Evolutionary conservation across 2,888 invertebrate genomes (phyloP), one percentile per base, ranked within the genome.

Genomic region (Macrosiphum euphorbiae): DNA sequence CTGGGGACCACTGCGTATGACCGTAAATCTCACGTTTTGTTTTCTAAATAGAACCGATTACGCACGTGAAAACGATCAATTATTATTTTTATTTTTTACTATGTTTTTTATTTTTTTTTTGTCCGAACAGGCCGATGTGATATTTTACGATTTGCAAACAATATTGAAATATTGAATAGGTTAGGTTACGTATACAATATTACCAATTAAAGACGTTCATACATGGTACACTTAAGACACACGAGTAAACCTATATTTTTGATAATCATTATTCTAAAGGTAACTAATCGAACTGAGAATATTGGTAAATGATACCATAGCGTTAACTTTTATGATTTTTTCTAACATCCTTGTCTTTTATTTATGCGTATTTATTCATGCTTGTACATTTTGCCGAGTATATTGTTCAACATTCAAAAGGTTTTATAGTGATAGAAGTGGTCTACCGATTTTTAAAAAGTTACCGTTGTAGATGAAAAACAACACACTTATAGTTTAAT

Each of bases 21-120:
- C 61, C 90, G 61, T 90, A 90, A 61, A 90, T 67, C 61, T 47
- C 90, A 47, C 10, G 90, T 47, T 90, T 61, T 61, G 28, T 58
- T 89, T 78, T 90, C 47, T 89, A 44, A 58, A 58, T 28, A 78
- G 58, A 1, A 28, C 58, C 89, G 89, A 58, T 89, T 58, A 47
- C 90, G 47, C 61, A 47, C 47, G 47, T 67, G 61, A 90, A 67
- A 90, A 67, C 61, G 61, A 90, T 67, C 61, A 78, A 35, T 67
- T 67, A 67, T 67, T 78, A 8, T 78, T 78, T 78, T 35, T 20
- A 78, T 2, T 41, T 78, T 78, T 35, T n/a, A n/a, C 11, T 58
- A 4, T 67, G 20, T 78, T 35, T 78, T 35, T n/a, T n/a, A n/a
- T n/a, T n/a, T n/a, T 35, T 78, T 35, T 35, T 61, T 78, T 35